Evolutionary conservation across 2,888 invertebrate genomes (phyloP).

Genomic region (Loripinus fragilis): DNA sequence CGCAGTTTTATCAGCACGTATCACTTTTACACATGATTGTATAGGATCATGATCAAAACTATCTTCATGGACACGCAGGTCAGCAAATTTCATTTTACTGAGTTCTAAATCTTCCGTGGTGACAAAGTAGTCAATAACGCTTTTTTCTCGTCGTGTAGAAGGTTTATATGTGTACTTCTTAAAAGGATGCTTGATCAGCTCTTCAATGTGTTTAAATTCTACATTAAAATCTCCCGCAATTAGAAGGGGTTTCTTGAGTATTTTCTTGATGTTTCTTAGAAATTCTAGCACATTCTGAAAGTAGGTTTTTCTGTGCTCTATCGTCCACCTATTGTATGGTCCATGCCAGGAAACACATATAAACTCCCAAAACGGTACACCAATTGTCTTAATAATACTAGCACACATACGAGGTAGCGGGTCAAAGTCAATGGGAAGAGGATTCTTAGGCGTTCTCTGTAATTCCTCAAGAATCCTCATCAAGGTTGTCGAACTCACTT

Average conservation of each 20-base stretch:
- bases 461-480: conserved; percentile 29
- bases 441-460: conserved; percentile 39
- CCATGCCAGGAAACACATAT: conserved; percentile 57
- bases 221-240: conserved; percentile 50
- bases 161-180: conserved; percentile 42
- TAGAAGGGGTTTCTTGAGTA: conserved; percentile 43
- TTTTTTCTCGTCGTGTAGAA: conserved; percentile 32
- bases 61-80: conserved; percentile 16
- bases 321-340: conserved; percentile 13
- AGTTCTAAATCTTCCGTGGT: conserved; percentile 39
- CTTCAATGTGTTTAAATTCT: conserved; percentile 31
- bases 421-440: conserved; percentile 40
- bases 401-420: conserved; percentile 44
- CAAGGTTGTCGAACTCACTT: conserved; percentile 28
- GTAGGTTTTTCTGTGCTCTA: conserved; percentile 28
- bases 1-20: too few relatives aligned
- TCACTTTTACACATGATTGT: not conserved
- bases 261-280: conserved; percentile 34
- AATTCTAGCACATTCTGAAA: conserved; percentile 50
- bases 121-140: conserved; percentile 45
- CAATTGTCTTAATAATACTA: conserved; percentile 17
- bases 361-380: conserved; percentile 35
- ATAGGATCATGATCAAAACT: conserved; percentile 2
- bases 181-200: conserved; percentile 38
- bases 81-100: conserved; percentile 29